Evolutionary conservation across 2,113 vertebrate species (phyloP).

Genomic region (Anolis carolinensis): DNA sequence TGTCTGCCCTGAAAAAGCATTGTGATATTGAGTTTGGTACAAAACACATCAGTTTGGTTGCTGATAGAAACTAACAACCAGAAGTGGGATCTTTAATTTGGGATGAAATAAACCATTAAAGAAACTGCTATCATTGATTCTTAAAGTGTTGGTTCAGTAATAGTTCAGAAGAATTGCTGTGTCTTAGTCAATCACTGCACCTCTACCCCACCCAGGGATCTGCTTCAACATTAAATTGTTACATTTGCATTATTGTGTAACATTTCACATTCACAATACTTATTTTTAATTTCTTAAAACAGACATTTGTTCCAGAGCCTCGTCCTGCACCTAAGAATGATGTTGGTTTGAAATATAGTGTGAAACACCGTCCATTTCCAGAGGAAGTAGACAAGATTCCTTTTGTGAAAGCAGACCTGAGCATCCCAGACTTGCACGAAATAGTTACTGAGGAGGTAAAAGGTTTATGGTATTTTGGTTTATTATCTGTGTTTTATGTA

Average conservation of each 20-base stretch:
- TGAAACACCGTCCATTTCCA: constrained; percentile 94
- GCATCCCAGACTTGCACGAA: constrained; percentile 95
- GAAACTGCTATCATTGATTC: neutral
- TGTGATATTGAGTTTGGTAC: neutral
- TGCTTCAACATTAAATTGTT: neutral
- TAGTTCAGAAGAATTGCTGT: neutral
- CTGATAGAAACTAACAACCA: neutral
- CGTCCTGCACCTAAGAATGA: constrained; percentile 88
- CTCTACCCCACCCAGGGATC: too few species aligned
- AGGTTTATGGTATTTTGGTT: constrained; percentile 32
- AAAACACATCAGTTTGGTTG: neutral
- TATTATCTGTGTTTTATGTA: neutral
- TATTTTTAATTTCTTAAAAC: constrained; percentile 60
- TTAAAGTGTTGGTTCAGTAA: neutral
- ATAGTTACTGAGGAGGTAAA: constrained; percentile 93
- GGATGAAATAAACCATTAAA: neutral
- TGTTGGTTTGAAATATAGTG: constrained; percentile 88
- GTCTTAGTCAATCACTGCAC: too few species aligned
- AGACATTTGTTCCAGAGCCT: constrained; percentile 91
- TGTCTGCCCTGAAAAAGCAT: neutral
- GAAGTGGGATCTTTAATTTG: neutral
- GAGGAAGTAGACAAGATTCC: constrained; percentile 98
- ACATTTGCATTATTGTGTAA: neutral
- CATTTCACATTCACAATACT: neutral
- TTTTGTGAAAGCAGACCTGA: constrained; percentile 94